Percentiles rank a stretch among this genome's conserved stretches.
Evolutionary conservation across 1,140 invertebrate genomes (phyloP).

Genomic region (fruit fly (Drosophila melanogaster)): DNA sequence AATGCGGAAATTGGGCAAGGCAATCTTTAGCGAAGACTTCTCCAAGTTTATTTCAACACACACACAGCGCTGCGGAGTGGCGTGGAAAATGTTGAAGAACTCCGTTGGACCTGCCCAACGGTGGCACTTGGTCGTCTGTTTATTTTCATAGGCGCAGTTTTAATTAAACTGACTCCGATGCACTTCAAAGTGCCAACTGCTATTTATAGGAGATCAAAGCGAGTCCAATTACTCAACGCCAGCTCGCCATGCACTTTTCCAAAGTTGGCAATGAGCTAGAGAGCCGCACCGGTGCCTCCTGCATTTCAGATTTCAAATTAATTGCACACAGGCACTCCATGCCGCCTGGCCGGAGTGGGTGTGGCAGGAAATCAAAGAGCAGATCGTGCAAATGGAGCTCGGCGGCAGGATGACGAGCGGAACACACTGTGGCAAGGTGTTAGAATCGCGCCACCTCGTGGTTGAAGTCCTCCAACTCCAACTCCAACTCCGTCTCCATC

Average conservation of each 20-base stretch:
- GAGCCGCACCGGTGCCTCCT: constrained; percentile 51
- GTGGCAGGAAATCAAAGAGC: constrained; percentile 74
- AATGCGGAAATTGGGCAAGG: background rate
- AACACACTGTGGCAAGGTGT: constrained; percentile 50
- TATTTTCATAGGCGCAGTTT: constrained; percentile 48
- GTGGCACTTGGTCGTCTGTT: constrained; percentile 36
- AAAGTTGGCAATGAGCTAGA: constrained; percentile 80
- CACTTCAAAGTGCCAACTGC: constrained; percentile 61
- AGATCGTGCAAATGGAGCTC: constrained; percentile 36
- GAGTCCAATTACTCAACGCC: constrained; percentile 76
- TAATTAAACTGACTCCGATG: constrained; percentile 48
- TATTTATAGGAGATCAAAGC: constrained; percentile 80
- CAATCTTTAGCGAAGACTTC: background rate
- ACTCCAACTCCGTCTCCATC: too few species aligned
- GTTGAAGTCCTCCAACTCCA: too few species aligned
- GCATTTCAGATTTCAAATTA: constrained; percentile 74
- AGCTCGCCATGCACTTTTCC: constrained; percentile 60
- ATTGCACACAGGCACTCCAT: constrained; percentile 57
- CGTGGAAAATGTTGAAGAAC: background rate
- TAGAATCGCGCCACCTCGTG: constrained; percentile 45
- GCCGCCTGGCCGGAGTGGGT: constrained; percentile 29
- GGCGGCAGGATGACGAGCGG: constrained; percentile 13
- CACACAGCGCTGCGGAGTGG: background rate
- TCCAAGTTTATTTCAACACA: background rate
- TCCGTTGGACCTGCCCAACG: constrained; percentile 3